Conservation (phyloP, 2,113 vertebrate species). For the Hydropotes inermis region DNA sequence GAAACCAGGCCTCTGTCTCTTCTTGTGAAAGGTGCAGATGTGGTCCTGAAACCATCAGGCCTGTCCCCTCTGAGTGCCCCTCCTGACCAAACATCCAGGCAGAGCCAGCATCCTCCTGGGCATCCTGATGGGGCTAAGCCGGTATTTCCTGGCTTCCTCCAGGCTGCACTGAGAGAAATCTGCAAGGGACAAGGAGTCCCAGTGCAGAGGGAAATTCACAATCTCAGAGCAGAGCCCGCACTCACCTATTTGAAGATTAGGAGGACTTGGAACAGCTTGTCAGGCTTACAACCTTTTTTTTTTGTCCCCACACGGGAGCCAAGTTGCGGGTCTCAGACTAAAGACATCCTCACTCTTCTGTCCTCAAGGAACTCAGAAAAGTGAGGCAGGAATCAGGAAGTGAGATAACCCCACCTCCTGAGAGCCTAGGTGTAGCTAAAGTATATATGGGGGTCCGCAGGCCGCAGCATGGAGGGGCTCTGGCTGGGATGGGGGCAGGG, state of each 20-base stretch:
- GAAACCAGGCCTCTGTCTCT: not conserved
- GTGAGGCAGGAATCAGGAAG: not conserved
- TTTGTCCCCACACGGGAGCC: not conserved
- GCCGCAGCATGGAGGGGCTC: rapidly evolving
- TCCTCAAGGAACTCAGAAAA: rapidly evolving
- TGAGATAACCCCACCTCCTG: rapidly evolving
- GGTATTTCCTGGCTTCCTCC: not conserved
- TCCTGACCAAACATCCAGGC: not conserved
- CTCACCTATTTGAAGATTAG: not conserved
- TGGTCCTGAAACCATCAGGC: rapidly evolving
- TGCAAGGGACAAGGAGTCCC: not conserved
- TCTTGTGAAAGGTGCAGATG: rapidly evolving
- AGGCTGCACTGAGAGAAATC: not conserved
- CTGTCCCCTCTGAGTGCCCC: rapidly evolving
- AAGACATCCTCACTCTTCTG: rapidly evolving
- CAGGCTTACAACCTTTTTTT: no score
- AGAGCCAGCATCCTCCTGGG: rapidly evolving
- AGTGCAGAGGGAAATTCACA: not conserved
- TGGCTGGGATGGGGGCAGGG: rapidly evolving
- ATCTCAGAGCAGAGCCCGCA: not conserved
- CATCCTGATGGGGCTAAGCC: rapidly evolving
- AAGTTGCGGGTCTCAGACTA: no score
- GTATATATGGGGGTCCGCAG: rapidly evolving
- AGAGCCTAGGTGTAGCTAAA: not conserved
- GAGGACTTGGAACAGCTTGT: not conserved